Evolutionary conservation across 1,140 invertebrate species (phyloP).

Genomic region (Mya arenaria): DNA sequence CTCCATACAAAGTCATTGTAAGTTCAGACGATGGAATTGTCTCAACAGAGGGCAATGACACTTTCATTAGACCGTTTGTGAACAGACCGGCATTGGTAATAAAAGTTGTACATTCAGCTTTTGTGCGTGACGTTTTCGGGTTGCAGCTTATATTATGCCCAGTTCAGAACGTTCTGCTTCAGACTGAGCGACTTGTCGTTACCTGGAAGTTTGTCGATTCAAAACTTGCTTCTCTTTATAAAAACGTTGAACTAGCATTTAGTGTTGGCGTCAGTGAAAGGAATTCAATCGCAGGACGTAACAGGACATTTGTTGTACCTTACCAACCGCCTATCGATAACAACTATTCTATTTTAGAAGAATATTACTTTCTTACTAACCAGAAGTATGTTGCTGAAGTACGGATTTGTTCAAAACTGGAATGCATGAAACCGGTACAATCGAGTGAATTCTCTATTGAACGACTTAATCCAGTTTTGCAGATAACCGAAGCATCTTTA

Average conservation of each 20-base stretch:
- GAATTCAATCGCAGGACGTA: not conserved
- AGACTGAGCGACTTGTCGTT: no score
- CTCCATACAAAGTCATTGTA: not conserved
- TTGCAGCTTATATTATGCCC: no score
- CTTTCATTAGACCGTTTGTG: not conserved
- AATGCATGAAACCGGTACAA: not conserved
- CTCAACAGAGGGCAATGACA: not conserved
- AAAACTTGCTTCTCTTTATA: no score
- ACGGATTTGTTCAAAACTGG: not conserved
- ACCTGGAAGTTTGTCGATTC: no score
- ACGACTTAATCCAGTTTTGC: no score
- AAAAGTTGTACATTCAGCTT: no score
- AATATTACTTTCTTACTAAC: not conserved
- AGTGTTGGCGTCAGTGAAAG: not conserved
- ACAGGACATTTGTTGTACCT: not conserved
- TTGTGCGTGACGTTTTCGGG: not conserved
- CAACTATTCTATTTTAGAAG: not conserved
- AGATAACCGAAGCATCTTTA: no score
- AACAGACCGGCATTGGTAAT: not conserved
- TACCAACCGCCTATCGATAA: not conserved
- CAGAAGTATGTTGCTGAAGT: not conserved
- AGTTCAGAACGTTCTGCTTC: no score
- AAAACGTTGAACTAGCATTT: no score
- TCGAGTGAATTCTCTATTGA: conserved; percentile 11
- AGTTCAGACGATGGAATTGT: no score